Conservation (phyloP, 2,797 vertebrate genomes). For the Tolypeutes matacus region DNA sequence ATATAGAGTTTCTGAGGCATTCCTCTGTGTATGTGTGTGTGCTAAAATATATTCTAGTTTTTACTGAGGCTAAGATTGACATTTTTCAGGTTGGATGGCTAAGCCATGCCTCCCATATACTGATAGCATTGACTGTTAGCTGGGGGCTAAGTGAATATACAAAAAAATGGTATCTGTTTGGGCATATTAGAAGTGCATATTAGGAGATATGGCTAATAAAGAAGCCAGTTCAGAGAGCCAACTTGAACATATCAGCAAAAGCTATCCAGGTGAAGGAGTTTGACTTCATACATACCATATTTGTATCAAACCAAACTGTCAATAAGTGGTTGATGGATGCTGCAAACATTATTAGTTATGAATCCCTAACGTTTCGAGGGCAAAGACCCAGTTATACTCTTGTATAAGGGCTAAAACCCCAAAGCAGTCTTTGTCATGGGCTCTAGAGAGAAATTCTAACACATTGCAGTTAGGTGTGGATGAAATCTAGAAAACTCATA, state of each 20-base stretch:
- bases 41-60: not conserved
- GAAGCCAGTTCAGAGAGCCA: not conserved
- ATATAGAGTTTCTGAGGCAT: not conserved
- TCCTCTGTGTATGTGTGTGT: not conserved
- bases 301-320: slow-evolving; percentile 10
- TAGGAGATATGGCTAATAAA: slow-evolving; percentile 11
- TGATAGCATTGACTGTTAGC: not conserved
- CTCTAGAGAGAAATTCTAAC: slow-evolving; percentile 1
- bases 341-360: not conserved
- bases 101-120: not conserved
- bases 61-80: not conserved
- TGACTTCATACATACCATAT: not conserved
- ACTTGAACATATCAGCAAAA: slow-evolving; percentile 49
- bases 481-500: not conserved
- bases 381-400: not conserved
- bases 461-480: not conserved
- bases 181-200: not conserved
- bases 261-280: not conserved
- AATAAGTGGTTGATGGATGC: not conserved
- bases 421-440: slow-evolving; percentile 6
- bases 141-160: not conserved
- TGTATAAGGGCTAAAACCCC: not conserved
- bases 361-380: not conserved
- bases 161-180: not conserved
- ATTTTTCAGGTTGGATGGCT: not conserved